Conservation (phyloP, 1,140 invertebrate species). For the Antheraea mylitta region DNA sequence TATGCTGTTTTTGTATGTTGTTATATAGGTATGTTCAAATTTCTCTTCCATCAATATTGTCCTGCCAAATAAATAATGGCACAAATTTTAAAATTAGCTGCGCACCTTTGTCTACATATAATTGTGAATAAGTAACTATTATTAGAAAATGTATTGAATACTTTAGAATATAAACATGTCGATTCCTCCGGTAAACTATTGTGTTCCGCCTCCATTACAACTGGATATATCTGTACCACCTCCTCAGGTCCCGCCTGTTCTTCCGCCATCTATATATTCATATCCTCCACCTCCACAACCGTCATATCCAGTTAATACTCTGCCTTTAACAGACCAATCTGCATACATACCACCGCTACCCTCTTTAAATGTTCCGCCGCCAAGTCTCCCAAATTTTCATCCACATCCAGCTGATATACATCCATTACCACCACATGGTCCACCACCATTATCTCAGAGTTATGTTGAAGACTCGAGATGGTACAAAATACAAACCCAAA, state of each 20-base stretch:
- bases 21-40: no score
- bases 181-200: slow-evolving; percentile 49
- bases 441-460: slow-evolving; percentile 7
- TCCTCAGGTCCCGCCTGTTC: slow-evolving; percentile 19
- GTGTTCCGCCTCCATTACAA: slow-evolving; percentile 55
- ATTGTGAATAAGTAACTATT: no score
- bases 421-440: slow-evolving; percentile 12
- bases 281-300: slow-evolving; percentile 14
- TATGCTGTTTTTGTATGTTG: no score
- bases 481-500: background rate
- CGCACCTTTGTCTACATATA: no score
- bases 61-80: no score
- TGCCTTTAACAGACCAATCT: background rate
- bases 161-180: slow-evolving; percentile 39
- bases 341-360: slow-evolving; percentile 19
- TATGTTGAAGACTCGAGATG: background rate
- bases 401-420: slow-evolving; percentile 12
- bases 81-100: no score
- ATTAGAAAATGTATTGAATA: no score
- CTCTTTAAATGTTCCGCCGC: slow-evolving; percentile 31
- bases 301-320: background rate
- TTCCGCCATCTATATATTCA: slow-evolving; percentile 13
- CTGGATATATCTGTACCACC: slow-evolving; percentile 34
- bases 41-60: no score
- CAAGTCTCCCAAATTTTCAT: slow-evolving; percentile 10